A percentile compares a stretch with the other conserved stretches of the same genome.
Conservation (phyloP, 1,140 invertebrate genomes). For the Papilio dardanus region DNA sequence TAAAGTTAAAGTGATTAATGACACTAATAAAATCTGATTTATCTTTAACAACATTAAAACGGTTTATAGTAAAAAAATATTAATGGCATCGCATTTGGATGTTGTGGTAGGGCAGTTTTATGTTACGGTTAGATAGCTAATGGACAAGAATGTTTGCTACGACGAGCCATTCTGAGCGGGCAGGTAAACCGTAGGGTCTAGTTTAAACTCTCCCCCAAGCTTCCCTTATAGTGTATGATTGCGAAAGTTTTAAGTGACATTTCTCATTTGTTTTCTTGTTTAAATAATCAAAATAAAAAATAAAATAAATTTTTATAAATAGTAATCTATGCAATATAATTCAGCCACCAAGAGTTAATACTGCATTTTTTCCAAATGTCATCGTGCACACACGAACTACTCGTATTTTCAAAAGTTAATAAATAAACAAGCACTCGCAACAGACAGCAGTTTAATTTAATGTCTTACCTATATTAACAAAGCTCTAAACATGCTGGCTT, state of each 20-base stretch:
- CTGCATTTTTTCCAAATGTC: too few relatives aligned
- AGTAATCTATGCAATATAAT: too few relatives aligned
- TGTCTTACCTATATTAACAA: background rate
- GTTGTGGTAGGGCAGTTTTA: conserved; percentile 62
- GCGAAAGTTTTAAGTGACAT: background rate
- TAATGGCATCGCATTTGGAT: conserved; percentile 1
- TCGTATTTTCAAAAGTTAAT: background rate
- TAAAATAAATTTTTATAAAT: too few relatives aligned
- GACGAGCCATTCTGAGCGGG: background rate
- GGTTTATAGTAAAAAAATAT: conserved; percentile 20
- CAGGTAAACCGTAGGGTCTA: conserved; percentile 17
- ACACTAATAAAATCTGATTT: background rate
- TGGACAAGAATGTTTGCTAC: conserved; percentile 1
- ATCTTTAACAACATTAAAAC: background rate
- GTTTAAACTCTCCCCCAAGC: background rate
- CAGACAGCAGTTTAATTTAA: background rate
- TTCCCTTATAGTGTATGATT: background rate
- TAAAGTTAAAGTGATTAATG: background rate
- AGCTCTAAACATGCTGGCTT: background rate
- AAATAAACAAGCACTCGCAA: background rate
- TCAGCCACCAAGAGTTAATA: too few relatives aligned
- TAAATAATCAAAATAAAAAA: background rate
- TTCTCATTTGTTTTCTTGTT: background rate
- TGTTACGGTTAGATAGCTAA: conserved; percentile 40
- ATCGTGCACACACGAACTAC: too few relatives aligned